Base-by-base conservation (phyloP, 2,888 invertebrate species). In the Laspeyria flexula region DNA sequence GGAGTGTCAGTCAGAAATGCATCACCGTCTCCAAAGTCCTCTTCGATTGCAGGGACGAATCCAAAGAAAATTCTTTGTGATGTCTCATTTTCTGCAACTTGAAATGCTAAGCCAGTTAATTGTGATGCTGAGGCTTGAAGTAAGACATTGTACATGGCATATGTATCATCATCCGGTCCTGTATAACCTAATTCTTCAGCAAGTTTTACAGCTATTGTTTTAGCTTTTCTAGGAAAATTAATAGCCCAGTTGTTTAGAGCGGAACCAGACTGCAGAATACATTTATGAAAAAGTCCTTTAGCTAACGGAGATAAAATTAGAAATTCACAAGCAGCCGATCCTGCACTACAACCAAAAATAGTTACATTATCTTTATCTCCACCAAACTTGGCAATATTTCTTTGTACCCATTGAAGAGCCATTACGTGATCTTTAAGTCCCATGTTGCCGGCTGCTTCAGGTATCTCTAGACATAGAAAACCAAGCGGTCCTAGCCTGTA, bases 401-500 rank as follows among this genome's bases (percentile, higher is more conserved):
- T 63, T 52, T 78, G 72, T 1, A 86, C 71, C 86, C 85, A 86
- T 65, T 79, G 60, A 1, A 87, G 65, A 18, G 85, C 85, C 48
- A 73, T 73, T 1, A 81, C 73, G 66, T 84, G 83, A 55, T 87
- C 87, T 65, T 83, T 85, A 1, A 87, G 65, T 0, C 85, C 87
- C 86, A 86, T 85, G 53, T 87, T 86, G 0, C 87, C 87, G 1
- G 80, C 54, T 12, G 74, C 83, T 60, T 85, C 81, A 6, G 76
- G 73, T 9, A 83, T 77, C 37, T 78, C 81, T 25, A 86, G 63
- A 15, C 76, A 77, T 12, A 88, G 60, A 57, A 86, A 89, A 11
- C 90, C 90, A 11, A 90, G 73, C 4, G 83, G 70, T n/a, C 82
- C 83, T 1, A 90, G 55, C 56, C 90, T 80, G 56, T 89, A 90